Evolutionary conservation across 1,140 invertebrate species (phyloP).

Genomic region (Drosophila albomicans): DNA sequence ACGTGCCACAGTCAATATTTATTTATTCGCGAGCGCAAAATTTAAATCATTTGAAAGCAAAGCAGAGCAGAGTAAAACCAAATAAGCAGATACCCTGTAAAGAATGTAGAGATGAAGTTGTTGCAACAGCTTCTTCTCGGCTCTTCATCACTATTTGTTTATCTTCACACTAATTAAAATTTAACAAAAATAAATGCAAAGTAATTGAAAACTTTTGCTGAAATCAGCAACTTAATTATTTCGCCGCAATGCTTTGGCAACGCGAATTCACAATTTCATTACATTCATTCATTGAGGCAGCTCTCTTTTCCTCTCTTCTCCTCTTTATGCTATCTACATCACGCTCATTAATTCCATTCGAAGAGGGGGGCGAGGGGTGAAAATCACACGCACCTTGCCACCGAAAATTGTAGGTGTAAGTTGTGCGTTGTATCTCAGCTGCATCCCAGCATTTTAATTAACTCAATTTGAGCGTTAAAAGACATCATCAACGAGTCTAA

Average conservation of each 20-base stretch:
- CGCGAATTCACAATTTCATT: constrained; percentile 65
- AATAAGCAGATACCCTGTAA: constrained; percentile 10
- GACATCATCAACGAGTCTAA: constrained; percentile 69
- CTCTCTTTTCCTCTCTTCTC: background rate
- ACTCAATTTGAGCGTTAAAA: constrained; percentile 66
- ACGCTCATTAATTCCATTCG: constrained; percentile 74
- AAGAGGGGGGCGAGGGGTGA: constrained; percentile 10
- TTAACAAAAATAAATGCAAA: constrained; percentile 78
- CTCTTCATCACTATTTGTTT: constrained; percentile 19
- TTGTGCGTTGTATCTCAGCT: constrained; percentile 17
- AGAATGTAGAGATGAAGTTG: no score
- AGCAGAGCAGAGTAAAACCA: constrained; percentile 18
- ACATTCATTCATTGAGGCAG: constrained; percentile 40
- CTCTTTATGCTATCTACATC: background rate
- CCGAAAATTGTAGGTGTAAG: constrained; percentile 43
- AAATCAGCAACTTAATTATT: constrained; percentile 64
- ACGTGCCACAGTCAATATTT: constrained; percentile 77
- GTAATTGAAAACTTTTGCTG: constrained; percentile 80
- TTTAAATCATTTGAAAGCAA: constrained; percentile 71
- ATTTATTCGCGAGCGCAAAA: constrained; percentile 70
- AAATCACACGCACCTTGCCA: constrained; percentile 29
- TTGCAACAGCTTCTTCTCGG: no score
- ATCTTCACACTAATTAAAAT: constrained; percentile 73
- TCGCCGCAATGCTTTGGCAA: constrained; percentile 11
- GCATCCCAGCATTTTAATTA: constrained; percentile 57